Base-by-base conservation (phyloP, 2,888 invertebrate genomes). In the Microplitis manilae region DNA sequence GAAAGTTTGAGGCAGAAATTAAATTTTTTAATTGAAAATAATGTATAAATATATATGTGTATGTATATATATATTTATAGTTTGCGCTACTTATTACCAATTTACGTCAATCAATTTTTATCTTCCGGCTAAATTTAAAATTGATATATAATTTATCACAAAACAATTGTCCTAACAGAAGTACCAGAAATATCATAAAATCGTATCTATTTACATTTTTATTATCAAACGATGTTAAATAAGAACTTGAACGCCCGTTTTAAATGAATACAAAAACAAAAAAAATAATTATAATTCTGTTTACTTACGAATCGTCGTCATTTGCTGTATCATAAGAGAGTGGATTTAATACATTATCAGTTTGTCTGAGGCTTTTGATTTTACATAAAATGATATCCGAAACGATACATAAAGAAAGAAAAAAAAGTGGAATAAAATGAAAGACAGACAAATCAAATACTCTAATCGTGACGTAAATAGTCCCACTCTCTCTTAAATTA, bases 161-260 rank as follows among this genome's bases (percentile, higher is more conserved):
- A 8, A 30, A 70, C 70, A 70, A 70, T 70, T 70, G 70, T 30
- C 60, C 70, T 60, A 70, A 70, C 70, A 70, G 17, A 70, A 30
- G 38, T 15, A 13, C 50, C 13, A 13, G 50, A 50, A 50, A 50
- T 50, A 50, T 50, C 50, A 50, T 50, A 50, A 50, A 50, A 50
- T 50, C 13, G 50, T 13, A 4, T 13, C 50, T 50, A 13, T 50
- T 50, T 50, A 50, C 50, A 8, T 13, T 50, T 50, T 50, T 50
- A 50, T 50, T 50, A 50, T 50, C 8, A 8, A 50, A 13, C 1
- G 50, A 50, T 50, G 50, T 50, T 50, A 50, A 50, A 50, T 50
- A 50, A 50, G 13, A 50, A 50, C 50, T 50, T 13, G 9, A 50
- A 50, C 50, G 50, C 8, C 9, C 13, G 50, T 50, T 50, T 50